Conservation (phyloP, 1,140 invertebrate species). For the Aphaenogaster ashmeadi region DNA sequence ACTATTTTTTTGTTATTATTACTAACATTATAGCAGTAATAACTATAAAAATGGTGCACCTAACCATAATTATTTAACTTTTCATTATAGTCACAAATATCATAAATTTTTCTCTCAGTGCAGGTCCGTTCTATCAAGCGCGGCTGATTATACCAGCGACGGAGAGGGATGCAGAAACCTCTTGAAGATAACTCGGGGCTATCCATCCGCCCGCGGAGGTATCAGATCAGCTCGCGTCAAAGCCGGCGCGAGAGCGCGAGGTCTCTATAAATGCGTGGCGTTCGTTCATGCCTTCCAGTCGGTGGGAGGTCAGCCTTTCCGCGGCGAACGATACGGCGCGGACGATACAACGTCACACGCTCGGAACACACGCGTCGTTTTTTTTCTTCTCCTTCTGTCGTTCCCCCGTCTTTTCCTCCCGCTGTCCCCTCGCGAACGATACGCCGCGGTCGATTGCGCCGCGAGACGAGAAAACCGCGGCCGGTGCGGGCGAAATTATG, state of each 20-base stretch:
- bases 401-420: not conserved
- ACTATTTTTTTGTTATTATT: too few relatives aligned
- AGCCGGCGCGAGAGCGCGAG: not conserved
- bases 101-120: too few relatives aligned
- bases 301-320: conserved; percentile 72
- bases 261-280: conserved; percentile 72
- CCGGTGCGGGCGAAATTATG: not conserved
- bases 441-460: not conserved
- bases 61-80: too few relatives aligned
- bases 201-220: not conserved
- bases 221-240: conserved; percentile 5
- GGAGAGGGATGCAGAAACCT: conserved; percentile 15
- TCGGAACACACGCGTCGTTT: conserved; percentile 6
- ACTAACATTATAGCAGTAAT: too few relatives aligned
- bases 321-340: conserved; percentile 49
- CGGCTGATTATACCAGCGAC: not conserved
- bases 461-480: conserved; percentile 5
- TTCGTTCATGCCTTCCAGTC: conserved; percentile 69
- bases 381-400: conserved; percentile 9
- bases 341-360: not conserved
- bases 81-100: too few relatives aligned
- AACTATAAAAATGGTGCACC: too few relatives aligned
- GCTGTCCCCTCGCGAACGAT: not conserved
- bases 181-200: conserved; percentile 52
- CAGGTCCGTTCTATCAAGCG: not conserved